phyloP scores from a whole-genome alignment of 2,113 vertebrate genomes.

The Echinops telfairi region DNA sequence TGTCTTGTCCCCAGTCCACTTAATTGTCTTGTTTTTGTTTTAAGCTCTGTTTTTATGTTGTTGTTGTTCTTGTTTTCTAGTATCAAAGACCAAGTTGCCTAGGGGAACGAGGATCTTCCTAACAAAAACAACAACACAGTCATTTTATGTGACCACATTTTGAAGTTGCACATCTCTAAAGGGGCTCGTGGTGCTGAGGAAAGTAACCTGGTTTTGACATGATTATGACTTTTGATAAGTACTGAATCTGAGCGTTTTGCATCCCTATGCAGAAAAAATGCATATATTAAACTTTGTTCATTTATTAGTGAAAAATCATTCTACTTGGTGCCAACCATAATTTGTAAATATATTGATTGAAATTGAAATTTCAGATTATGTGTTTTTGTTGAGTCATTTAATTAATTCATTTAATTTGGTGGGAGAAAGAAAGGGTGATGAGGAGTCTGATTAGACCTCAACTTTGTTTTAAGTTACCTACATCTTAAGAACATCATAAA shows the following conservation, averaged over 20 bases:
- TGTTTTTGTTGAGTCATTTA: background rate
- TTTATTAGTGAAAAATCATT: background rate
- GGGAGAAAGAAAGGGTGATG: background rate
- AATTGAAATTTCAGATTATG: background rate
- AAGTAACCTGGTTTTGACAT: background rate
- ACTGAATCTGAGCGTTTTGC: background rate
- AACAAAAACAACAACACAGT: background rate
- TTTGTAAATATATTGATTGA: background rate
- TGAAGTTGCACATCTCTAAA: background rate
- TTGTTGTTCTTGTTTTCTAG: background rate
- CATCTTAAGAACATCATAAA: background rate
- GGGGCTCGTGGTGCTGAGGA: background rate
- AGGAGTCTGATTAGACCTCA: background rate
- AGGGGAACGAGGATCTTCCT: background rate
- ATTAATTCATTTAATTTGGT: background rate
- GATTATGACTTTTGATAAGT: background rate
- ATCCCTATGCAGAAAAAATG: background rate
- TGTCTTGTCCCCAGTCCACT: constrained; percentile 56
- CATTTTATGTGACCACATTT: background rate
- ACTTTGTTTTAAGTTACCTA: background rate
- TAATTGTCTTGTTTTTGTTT: background rate
- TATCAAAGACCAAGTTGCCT: background rate
- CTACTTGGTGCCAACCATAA: background rate
- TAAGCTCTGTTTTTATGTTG: background rate
- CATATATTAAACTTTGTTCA: background rate